Evolutionary conservation across 2,888 invertebrate species (phyloP).

Genomic region (Trichogramma dendrolimi): DNA sequence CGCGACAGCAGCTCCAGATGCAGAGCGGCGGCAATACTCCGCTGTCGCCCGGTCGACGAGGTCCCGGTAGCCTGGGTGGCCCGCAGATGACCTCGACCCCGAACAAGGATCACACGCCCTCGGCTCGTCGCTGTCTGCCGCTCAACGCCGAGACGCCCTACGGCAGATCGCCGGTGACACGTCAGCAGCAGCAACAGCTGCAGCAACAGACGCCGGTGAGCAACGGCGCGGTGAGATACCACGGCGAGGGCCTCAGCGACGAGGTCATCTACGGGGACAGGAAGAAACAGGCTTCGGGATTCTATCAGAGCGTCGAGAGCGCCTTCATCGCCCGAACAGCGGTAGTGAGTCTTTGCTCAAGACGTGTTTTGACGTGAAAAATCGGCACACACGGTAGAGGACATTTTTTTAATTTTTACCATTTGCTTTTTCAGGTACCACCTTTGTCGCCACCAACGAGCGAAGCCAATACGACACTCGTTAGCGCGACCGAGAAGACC

Average conservation of each 20-base stretch:
- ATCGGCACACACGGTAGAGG: background rate
- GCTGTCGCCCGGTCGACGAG: no score
- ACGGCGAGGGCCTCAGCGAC: slow-evolving; percentile 34
- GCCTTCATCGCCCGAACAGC: slow-evolving; percentile 51
- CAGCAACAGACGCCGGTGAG: slow-evolving; percentile 26
- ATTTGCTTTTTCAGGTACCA: slow-evolving; percentile 40
- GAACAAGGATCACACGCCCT: slow-evolving; percentile 44
- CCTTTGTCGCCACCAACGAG: slow-evolving; percentile 47
- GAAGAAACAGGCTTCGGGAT: slow-evolving; percentile 22
- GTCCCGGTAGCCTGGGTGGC: background rate
- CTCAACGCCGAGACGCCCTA: slow-evolving; percentile 31
- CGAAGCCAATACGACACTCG: slow-evolving; percentile 48
- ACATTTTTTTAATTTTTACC: background rate
- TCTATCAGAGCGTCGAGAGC: slow-evolving; percentile 46
- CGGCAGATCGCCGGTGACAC: slow-evolving; percentile 4
- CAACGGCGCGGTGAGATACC: slow-evolving; percentile 42
- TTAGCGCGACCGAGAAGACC: slow-evolving; percentile 46
- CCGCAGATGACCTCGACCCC: slow-evolving; percentile 45
- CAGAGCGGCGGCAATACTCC: no score
- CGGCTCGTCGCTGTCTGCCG: slow-evolving; percentile 47
- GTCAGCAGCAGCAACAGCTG: slow-evolving; percentile 5
- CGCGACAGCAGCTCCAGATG: no score
- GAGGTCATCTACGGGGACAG: slow-evolving; percentile 40
- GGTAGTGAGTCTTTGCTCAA: slow-evolving; percentile 41
- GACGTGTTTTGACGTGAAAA: background rate